Base-by-base conservation (phyloP, 1,140 invertebrate species). In the Anastrepha obliqua region DNA sequence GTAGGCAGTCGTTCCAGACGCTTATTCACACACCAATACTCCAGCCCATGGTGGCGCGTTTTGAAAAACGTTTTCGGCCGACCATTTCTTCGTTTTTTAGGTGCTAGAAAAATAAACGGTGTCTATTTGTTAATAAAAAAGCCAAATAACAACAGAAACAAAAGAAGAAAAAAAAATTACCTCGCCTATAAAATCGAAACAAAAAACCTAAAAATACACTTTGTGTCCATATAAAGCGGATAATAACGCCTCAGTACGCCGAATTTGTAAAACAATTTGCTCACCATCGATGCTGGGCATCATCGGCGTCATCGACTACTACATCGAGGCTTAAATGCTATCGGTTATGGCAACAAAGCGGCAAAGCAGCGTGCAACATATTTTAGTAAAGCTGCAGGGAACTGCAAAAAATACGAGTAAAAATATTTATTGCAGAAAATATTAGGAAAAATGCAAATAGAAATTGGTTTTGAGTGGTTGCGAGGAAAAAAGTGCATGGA, bases 241-340 rank as follows among this genome's bases (percentile, higher is more conserved):
- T 81, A 47, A 81, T 81, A 81, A 81, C 74, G 74, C 47, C 74
- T 81, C 47, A 81, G 74, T 81, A 81, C 74, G 44, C 47, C 74
- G 74, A 81, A 81, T 81, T 81, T 42, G 74, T 81, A 81, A 81
- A 81, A 81, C 74, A 81, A 81, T 81, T 81, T 81, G 42, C 74
- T 11, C n/a, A 20, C 64, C 64, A 67, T 67, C 64, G 7, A 29
- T 39, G 29, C 64, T 29, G 29, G 29, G 29, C 64, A 67, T 67
- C 64, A 67, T 29, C 60, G 2, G 8, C 60, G 15, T n/a, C 60
- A n/a, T 62, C 3, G 17, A 11, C 60, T 9, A 4, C 60, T 17
- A 8, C 60, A 64, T 55, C 44, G 3, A 29, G 9, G 74, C 74
- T 81, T 81, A 81, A 81, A 51, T 78, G 47, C 17, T 20, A 13